Evolutionary conservation across 1,140 invertebrate genomes (phyloP), one percentile per base, ranked within the genome.

Genomic region (Maniola jurtina): DNA sequence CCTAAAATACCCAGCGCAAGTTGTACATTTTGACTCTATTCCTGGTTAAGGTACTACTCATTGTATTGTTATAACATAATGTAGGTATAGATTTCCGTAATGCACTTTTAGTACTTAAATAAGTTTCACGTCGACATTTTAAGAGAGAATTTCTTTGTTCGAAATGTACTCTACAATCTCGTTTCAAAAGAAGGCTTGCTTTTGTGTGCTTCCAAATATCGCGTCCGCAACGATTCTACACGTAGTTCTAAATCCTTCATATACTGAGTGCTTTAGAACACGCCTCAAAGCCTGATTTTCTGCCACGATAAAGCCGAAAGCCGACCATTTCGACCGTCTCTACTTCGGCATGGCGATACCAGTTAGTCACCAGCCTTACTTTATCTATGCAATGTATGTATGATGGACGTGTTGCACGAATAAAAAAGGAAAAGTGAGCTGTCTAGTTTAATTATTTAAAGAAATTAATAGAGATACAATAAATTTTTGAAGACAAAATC

Each of bases 201-300:
- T 60, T 66, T 66, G 56, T 60, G 5, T 34, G 56, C 57, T 15
- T 60, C 57, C 36, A 35, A 66, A 60, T 65, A 52, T 60, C 45
- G 57, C 62, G 62, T 66, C 48, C 64, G 15, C 64, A 58, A 34
- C 59, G 59, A 36, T 61, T 48, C 36, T 15, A 34, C 52, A 25
- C 52, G 52, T 55, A 25, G 56, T 54, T 60, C 45, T n/a, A 60
- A 56, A 66, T 66, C 36, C 64, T 61, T 66, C 57, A 60, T 66
- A 66, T 60, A 66, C 64, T 66, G 45, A 66, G 64, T 66, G 64
- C 64, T 61, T 64, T 54, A 48, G 47, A 54, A 35, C 64, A 58
- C 48, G 64, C 35, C 15, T 65, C 56, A 60, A 60, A 60, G 50
- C 56, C 45, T 54, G 64, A 66, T 66, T 66, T 66, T 59, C 47